Evolutionary conservation across 2,797 vertebrate genomes (phyloP).

Genomic region (Chloroceryle amazona): DNA sequence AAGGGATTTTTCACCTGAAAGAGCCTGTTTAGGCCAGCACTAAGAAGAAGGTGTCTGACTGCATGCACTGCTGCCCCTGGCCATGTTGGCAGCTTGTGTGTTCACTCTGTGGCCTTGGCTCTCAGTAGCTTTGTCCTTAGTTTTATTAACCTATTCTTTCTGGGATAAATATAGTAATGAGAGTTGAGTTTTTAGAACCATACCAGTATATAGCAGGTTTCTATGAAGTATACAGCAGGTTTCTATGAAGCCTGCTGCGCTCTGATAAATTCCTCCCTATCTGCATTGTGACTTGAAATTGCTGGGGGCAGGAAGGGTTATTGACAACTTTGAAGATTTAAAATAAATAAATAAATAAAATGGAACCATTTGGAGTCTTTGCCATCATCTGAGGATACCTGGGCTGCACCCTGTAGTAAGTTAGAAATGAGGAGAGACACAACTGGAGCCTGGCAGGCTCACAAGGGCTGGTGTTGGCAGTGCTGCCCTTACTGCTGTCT

Average conservation of each 20-base stretch:
- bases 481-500: accelerated
- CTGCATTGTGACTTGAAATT: neutral
- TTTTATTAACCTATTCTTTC: neutral
- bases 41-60: neutral
- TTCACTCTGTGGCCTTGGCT: neutral
- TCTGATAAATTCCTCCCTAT: neutral
- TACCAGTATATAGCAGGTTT: neutral
- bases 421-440: neutral
- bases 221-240: neutral
- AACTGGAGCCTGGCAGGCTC: neutral
- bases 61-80: accelerated
- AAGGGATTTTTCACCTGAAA: neutral
- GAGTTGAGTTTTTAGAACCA: neutral
- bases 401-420: too few species aligned
- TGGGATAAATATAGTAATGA: neutral
- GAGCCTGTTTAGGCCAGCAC: neutral
- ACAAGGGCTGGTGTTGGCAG: accelerated
- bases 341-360: too few species aligned
- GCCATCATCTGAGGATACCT: neutral
- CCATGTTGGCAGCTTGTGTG: accelerated
- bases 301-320: neutral
- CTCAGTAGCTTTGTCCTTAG: neutral
- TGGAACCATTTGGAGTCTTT: neutral
- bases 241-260: neutral
- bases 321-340: neutral